These are phyloP conservation scores for Dendrolimus pini DNA, from an alignment of 2,888 invertebrate genomes.

Conservation along the genomic window DNA sequence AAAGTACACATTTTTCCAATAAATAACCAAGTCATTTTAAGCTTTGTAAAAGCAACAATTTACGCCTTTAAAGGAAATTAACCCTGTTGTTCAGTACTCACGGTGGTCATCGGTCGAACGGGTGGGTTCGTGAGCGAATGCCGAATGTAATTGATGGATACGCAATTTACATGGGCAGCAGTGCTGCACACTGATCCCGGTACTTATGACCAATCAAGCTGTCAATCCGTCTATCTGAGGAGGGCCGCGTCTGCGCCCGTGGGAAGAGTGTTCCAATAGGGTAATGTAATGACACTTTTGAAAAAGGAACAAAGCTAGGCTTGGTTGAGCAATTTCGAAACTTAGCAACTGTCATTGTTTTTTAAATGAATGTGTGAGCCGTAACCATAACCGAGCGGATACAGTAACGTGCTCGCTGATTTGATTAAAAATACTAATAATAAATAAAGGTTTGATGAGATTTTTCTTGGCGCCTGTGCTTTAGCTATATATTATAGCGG, in stretches of 20 bases:
- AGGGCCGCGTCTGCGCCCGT: slow-evolving; percentile 32
- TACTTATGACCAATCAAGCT: slow-evolving; percentile 64
- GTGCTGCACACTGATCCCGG: slow-evolving; percentile 33
- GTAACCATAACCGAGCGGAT: too few species aligned
- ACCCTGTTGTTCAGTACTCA: slow-evolving; percentile 6
- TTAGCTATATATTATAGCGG: too few species aligned
- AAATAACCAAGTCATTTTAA: background rate
- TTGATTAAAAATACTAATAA: too few species aligned
- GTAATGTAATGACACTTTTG: background rate
- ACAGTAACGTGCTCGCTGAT: too few species aligned
- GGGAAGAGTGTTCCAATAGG: slow-evolving; percentile 30
- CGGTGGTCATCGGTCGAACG: slow-evolving; percentile 9
- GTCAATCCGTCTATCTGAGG: slow-evolving; percentile 51
- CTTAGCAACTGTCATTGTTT: too few species aligned
- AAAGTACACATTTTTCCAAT: too few species aligned
- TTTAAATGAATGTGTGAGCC: too few species aligned
- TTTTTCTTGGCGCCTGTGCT: too few species aligned
- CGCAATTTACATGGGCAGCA: slow-evolving; percentile 41
- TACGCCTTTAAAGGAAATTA: background rate
- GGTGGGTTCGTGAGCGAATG: slow-evolving; percentile 56
- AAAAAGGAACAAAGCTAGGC: too few species aligned
- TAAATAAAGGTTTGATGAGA: too few species aligned
- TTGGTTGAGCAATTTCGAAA: too few species aligned
- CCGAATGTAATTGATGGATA: slow-evolving; percentile 55
- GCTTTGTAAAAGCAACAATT: background rate